A percentile compares a stretch with the other conserved stretches of the same genome.
These are phyloP conservation scores for Aspidiotus rigidus DNA, from an alignment of 2,888 invertebrate species.

Conservation along the genomic window DNA sequence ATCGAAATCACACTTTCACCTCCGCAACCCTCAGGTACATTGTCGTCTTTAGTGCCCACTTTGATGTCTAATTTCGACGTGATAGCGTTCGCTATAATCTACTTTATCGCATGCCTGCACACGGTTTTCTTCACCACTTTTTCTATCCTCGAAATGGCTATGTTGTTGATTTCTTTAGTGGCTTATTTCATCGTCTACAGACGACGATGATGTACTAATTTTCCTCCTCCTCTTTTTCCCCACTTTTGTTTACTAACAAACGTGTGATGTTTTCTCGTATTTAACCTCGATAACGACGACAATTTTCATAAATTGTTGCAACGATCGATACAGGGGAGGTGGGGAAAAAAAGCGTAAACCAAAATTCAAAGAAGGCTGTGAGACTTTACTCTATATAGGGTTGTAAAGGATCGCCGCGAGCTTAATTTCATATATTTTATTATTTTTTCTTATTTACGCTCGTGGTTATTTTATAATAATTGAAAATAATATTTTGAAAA, in stretches of 20 bases:
- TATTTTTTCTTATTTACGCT: too few species aligned
- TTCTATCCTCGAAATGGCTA: slow-evolving; percentile 13
- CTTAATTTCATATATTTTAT: too few species aligned
- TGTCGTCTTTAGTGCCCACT: background rate
- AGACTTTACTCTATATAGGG: too few species aligned
- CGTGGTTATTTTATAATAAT: too few species aligned
- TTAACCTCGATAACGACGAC: too few species aligned
- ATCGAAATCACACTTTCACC: slow-evolving; percentile 20
- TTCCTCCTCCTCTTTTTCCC: background rate
- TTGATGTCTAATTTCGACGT: slow-evolving; percentile 18
- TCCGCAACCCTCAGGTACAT: slow-evolving; percentile 28
- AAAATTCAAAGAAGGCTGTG: too few species aligned
- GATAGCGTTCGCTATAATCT: slow-evolving; percentile 12
- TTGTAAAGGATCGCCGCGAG: too few species aligned
- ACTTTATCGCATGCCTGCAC: slow-evolving; percentile 21
- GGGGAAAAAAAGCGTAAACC: too few species aligned
- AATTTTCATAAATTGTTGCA: too few species aligned
- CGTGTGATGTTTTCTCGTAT: background rate
- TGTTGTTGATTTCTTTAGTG: slow-evolving; percentile 11
- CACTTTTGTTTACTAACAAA: slow-evolving; percentile 1
- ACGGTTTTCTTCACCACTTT: slow-evolving; percentile 19
- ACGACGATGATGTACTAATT: background rate
- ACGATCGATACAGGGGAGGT: too few species aligned
- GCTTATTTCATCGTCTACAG: slow-evolving; percentile 18
- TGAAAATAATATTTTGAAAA: too few species aligned